A percentile compares a stretch with the other conserved stretches of the same genome.
Conservation (phyloP, 1,140 invertebrate genomes). For the Camponotus floridanus region DNA sequence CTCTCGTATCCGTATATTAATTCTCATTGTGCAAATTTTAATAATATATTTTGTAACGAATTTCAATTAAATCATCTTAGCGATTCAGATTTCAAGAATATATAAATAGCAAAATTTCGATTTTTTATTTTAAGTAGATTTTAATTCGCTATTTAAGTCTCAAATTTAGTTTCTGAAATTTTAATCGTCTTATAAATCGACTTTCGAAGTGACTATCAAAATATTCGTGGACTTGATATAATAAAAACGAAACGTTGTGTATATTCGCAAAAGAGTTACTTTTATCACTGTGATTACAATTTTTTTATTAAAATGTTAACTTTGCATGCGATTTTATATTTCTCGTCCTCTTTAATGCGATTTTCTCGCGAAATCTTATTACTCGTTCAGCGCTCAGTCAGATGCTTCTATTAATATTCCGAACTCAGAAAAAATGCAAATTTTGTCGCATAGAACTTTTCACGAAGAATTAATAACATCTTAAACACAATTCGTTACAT, state of each 20-base stretch:
- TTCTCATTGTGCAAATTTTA: constrained; percentile 17
- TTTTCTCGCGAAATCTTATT: constrained; percentile 32
- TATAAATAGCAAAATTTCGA: not conserved
- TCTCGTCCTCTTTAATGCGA: not conserved
- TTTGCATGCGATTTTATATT: constrained; percentile 39
- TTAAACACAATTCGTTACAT: constrained; percentile 3
- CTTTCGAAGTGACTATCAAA: not conserved
- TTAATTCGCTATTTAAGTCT: constrained; percentile 17
- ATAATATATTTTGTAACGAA: not conserved
- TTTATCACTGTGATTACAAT: not conserved
- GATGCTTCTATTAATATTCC: constrained; percentile 51
- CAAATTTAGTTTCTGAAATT: constrained; percentile 12
- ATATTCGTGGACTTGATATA: constrained; percentile 7
- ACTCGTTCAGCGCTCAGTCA: constrained; percentile 11
- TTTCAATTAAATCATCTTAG: not conserved
- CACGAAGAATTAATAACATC: constrained; percentile 25
- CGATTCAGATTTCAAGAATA: not conserved
- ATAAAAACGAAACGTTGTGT: not conserved
- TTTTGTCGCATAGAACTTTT: not conserved
- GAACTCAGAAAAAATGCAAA: constrained; percentile 7
- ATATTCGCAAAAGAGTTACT: not conserved
- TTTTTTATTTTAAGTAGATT: not conserved
- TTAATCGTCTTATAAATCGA: constrained; percentile 7
- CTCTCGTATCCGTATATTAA: not conserved
- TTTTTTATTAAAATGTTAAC: constrained; percentile 8